Conservation (phyloP, 2,113 vertebrate genomes). For the Nycticryphes semicollaris region DNA sequence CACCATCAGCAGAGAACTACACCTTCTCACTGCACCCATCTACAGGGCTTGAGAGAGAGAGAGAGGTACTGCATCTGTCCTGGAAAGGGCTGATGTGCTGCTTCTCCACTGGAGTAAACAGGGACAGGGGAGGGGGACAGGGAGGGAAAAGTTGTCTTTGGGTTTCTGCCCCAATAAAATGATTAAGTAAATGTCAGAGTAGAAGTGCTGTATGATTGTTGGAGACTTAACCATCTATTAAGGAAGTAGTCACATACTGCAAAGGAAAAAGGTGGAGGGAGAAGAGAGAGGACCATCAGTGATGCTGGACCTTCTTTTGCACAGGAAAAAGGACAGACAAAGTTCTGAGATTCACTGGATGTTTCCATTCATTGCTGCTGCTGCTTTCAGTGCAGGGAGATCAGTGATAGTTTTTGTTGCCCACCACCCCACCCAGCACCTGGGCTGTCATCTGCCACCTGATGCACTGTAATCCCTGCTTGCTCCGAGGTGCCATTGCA, state of each 20-base stretch:
- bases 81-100: neutral
- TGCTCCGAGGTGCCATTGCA: neutral
- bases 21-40: neutral
- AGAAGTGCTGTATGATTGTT: neutral
- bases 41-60: rapidly evolving
- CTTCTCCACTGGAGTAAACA: neutral
- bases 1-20: neutral
- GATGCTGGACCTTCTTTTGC: neutral
- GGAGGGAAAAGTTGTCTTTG: neutral
- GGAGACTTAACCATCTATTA: neutral
- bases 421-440: neutral
- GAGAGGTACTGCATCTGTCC: neutral
- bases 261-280: neutral
- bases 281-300: neutral
- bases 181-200: neutral
- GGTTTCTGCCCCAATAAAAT: neutral
- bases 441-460: neutral
- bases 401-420: neutral
- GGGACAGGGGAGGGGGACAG: no score
- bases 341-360: neutral
- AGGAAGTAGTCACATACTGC: neutral
- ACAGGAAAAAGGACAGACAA: neutral
- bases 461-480: neutral
- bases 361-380: neutral
- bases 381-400: neutral